Evolutionary conservation across 2,113 vertebrate species (phyloP).

Genomic region (rabbit (Oryctolagus cuniculus)): DNA sequence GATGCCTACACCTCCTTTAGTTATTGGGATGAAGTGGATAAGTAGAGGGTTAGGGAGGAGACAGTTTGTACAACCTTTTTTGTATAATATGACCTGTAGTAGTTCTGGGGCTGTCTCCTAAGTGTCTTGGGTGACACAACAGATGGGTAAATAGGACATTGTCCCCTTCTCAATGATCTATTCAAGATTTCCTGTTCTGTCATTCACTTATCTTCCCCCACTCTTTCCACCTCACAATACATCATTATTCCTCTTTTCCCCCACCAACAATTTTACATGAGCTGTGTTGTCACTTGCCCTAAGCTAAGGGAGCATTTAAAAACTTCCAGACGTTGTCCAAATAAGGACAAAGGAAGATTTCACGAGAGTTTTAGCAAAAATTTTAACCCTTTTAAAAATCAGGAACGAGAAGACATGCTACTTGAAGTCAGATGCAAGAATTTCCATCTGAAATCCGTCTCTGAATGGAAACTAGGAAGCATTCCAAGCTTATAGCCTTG

Average conservation of each 20-base stretch:
- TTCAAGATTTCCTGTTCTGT: neutral
- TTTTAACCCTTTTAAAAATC: neutral
- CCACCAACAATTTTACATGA: neutral
- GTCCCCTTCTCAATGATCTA: neutral
- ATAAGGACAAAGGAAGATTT: neutral
- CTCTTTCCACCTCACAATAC: neutral
- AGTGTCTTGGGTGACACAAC: neutral
- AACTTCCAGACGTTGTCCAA: neutral
- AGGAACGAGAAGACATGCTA: neutral
- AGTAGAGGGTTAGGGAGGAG: neutral
- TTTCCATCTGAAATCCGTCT: constrained; percentile 23
- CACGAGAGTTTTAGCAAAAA: neutral
- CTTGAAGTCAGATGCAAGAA: neutral
- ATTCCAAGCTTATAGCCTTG: constrained; percentile 15
- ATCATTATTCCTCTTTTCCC: neutral
- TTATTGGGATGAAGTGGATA: neutral
- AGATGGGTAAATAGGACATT: neutral
- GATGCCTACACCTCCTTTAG: neutral
- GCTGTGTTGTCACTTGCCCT: neutral
- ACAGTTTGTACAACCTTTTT: neutral
- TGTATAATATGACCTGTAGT: neutral
- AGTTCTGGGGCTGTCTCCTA: neutral
- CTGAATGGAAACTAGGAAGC: neutral
- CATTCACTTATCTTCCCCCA: neutral
- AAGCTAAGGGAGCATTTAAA: neutral